Percentiles rank a stretch among this genome's conserved stretches.
Evolutionary conservation across 30 jellyfish, hydroid and myxozoan genomes (phyloP).

Genomic region (Aurelia coerulea): DNA sequence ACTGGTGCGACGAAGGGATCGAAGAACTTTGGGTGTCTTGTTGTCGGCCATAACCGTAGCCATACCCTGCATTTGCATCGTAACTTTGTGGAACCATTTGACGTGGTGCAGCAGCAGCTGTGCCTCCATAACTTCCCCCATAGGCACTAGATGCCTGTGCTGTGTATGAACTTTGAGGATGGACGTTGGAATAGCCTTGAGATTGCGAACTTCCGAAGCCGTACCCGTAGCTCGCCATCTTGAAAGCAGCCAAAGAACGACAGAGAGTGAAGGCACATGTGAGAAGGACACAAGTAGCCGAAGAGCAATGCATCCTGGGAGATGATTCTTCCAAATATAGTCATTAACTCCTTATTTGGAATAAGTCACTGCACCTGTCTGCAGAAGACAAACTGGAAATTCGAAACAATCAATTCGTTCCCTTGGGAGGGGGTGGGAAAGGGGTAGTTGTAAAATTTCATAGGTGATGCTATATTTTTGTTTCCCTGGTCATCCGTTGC

Average conservation of each 20-base stretch:
- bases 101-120: conserved; percentile 26
- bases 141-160: conserved; percentile 74
- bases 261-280: no score
- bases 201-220: conserved; percentile 87
- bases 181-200: conserved; percentile 81
- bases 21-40: conserved; percentile 57
- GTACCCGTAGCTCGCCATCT: conserved; percentile 94
- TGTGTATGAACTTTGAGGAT: conserved; percentile 77
- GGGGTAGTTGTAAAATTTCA: no score
- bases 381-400: no score
- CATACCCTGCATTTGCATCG: conserved; percentile 73
- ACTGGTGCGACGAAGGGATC: conserved; percentile 41
- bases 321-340: conserved; percentile 13
- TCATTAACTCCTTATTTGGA: conserved; percentile 6
- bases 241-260: neutral
- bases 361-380: conserved; percentile 5
- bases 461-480: no score
- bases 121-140: conserved; percentile 69
- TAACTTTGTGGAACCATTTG: conserved; percentile 78
- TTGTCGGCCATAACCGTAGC: conserved; percentile 83
- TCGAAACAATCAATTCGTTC: no score
- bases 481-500: no score
- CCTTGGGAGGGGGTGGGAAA: neutral
- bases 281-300: neutral
- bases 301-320: conserved; percentile 22